Conservation (phyloP, 2,113 vertebrate genomes). For the Camelus bactrianus region DNA sequence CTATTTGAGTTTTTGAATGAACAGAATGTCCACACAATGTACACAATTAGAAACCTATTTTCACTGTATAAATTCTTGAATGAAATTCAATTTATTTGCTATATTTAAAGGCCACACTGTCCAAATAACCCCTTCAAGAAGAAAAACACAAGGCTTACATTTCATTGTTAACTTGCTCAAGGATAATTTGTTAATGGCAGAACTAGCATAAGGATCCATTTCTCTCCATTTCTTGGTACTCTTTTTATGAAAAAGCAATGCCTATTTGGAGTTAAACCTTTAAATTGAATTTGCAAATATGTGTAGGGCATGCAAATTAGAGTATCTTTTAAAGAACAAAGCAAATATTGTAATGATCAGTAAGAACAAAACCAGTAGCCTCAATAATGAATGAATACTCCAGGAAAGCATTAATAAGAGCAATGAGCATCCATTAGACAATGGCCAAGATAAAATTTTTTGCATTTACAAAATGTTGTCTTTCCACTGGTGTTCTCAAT, state of each 20-base stretch:
- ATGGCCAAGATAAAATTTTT: background rate
- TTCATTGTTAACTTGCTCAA: background rate
- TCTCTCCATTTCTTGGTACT: background rate
- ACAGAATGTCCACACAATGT: background rate
- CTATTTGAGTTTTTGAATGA: background rate
- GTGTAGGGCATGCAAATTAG: background rate
- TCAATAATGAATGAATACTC: background rate
- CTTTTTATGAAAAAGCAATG: background rate
- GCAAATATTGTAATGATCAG: background rate
- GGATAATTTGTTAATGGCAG: background rate
- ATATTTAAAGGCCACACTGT: background rate
- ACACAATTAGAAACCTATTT: background rate
- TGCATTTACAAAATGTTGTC: background rate
- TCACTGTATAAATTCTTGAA: background rate
- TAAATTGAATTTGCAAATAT: background rate
- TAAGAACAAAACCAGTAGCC: background rate
- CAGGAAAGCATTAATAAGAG: background rate
- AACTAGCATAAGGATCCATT: background rate
- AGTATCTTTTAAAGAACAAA: background rate
- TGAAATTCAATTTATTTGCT: constrained; percentile 17
- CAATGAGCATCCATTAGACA: background rate
- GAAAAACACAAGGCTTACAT: background rate
- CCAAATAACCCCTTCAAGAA: background rate
- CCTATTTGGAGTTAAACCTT: background rate
- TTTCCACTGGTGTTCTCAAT: background rate